A percentile compares a stretch with the other conserved stretches of the same genome.
phyloP scores from a whole-genome alignment of 2,113 vertebrate genomes.

The Perca fluviatilis region DNA sequence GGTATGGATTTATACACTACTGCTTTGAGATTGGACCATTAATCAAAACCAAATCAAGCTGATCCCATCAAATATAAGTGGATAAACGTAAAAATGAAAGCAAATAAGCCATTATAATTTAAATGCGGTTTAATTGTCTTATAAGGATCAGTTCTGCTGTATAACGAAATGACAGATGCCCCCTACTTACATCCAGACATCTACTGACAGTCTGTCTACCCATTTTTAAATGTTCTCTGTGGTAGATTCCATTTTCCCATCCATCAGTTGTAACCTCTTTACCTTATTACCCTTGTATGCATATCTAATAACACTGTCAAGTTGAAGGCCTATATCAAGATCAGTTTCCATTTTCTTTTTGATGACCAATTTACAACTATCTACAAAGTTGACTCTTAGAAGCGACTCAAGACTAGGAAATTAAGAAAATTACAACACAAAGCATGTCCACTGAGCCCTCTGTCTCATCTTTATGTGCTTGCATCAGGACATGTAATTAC shows the following conservation, averaged over 20 bases:
- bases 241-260: neutral
- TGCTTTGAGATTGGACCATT: too few relatives aligned
- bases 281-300: neutral
- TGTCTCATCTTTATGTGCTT: neutral
- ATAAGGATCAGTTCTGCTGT: neutral
- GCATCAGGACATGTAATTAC: neutral
- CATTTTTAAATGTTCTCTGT: neutral
- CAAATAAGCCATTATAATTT: neutral
- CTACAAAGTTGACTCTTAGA: neutral
- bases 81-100: neutral
- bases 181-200: neutral
- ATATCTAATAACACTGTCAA: neutral
- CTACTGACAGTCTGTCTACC: neutral
- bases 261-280: too few relatives aligned
- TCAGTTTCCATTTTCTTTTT: neutral
- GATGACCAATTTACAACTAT: neutral
- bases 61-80: neutral
- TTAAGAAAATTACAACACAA: neutral
- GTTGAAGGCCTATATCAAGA: neutral
- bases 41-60: neutral
- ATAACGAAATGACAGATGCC: neutral
- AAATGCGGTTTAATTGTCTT: neutral
- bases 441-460: neutral
- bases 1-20: too few relatives aligned
- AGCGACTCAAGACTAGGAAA: neutral